Base-by-base conservation (phyloP, 2,797 vertebrate species). In the Esox masquinongy region DNA sequence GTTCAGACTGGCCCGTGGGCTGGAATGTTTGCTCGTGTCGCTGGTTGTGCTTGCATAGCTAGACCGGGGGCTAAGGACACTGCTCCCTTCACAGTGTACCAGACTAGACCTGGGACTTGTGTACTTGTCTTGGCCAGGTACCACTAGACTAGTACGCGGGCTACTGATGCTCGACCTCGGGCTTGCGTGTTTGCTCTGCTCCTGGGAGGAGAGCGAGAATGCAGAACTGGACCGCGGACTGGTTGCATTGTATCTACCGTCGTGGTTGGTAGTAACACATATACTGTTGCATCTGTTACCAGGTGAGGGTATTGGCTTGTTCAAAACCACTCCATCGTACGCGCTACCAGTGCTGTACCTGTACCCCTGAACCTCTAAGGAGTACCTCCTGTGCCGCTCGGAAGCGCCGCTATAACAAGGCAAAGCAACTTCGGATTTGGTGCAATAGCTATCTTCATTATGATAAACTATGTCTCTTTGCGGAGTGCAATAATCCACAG, bases 1-100 rank as follows among this genome's bases (percentile, higher is more conserved):
- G 88, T 94, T 95, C 80, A 97, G 90, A 87, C 97, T 98, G 88
- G 95, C 92, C 83, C 96, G 89, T 4, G 96, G 96, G 83, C 97
- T 97, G 85, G 96, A 98, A 84, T 95, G 96, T 77, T 93, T 97
- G 76, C 95, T 96, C 17, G 94, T 95, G 90, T 95, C 94, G 81
- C 95, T 95, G 86, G 95, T 92, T 11, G 94, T 95, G 83, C 95
- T 96, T 72, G 95, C 95, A 86, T 95, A 96, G 89, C 95, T 95
- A 74, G 95, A 96, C 22, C 95, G 90, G 61, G 94, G 94, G 66
- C 95, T 96, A 75, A 93, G 88, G 36, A 89, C 90, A 19, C 84
- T 82, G 86, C 63, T 87, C 34, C 92, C 92, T 69, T 94, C 94
- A 24, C 93, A 94, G 85, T 94, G 94, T 36, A 91, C 90, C 82